Evolutionary conservation across 2,888 invertebrate genomes (phyloP), one percentile per base, ranked within the genome.

Genomic region (Camptogramma bilineatum): DNA sequence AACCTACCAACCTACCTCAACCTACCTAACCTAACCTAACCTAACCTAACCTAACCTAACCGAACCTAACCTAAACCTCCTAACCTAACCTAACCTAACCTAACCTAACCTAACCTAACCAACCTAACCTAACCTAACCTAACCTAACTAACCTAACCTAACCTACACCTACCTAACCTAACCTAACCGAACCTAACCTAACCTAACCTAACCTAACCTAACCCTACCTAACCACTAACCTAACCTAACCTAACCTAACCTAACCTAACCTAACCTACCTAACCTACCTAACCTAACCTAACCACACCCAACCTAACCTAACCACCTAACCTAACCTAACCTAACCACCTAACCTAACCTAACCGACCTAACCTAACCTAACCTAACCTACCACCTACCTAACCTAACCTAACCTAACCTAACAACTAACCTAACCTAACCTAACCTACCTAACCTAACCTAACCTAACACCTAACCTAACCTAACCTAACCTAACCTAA

Each of bases 231-330:
- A 64, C 64, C 65, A 65, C 67, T 68, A 68, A 69, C 71, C 71
- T 70, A 72, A 71, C 71, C 69, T 70, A 72, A 69, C 73, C 71
- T 73, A 69, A 70, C 70, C 73, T 70, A 70, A 70, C 71, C 68
- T 69, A 71, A 70, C 67, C 67, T 67, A 67, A 67, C 67, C 67
- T 67, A 67, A 67, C 67, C 67, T 64, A 59, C 59, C 59, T 66
- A 64, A 65, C 62, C 68, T 59, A 59, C 62, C 55, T 59, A 66
- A 61, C 58, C 54, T 54, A 64, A 59, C 54, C 59, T 59, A 64
- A 62, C 31, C 62, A 54, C 54, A 64, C 58, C 53, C 47, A 58
- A 55, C 63, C 39, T 28, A 51, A 16, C 28, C 51, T 16, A 31
- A 66, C 62, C 61, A 68, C 61, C 70, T 73, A 61, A 63, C 63